Percentiles rank a stretch among this genome's conserved stretches.
These are phyloP conservation scores for Cotesia congregata DNA, from an alignment of 2,888 invertebrate species.

Conservation along the genomic window DNA sequence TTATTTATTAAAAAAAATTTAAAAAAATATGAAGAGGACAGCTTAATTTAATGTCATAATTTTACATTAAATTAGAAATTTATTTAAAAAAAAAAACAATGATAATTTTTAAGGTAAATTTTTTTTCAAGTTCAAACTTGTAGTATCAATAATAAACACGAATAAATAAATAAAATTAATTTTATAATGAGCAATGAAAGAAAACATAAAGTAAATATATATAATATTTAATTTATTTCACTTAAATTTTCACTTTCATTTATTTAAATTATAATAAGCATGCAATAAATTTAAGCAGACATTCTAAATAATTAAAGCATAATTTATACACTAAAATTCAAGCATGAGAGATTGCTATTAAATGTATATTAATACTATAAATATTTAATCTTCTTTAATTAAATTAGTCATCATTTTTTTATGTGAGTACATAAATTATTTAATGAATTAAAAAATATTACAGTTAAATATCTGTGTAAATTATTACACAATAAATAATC, in stretches of 20 bases:
- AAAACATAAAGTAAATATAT: neutral
- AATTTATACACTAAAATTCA: neutral
- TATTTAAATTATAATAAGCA: neutral
- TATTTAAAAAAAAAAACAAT: no score
- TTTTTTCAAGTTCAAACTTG: neutral
- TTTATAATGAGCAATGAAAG: neutral
- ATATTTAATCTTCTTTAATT: neutral
- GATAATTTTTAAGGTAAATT: neutral
- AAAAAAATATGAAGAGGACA: no score
- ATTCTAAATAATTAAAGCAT: neutral
- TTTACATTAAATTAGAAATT: no score
- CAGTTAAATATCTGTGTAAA: no score
- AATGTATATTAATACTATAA: constrained; percentile 9
- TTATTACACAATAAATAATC: no score
- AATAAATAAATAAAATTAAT: neutral
- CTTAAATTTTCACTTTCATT: neutral
- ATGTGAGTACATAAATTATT: neutral
- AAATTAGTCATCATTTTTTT: neutral
- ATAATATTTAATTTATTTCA: neutral
- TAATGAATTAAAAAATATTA: neutral
- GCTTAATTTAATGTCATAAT: no score
- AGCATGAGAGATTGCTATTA: neutral
- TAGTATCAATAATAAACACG: neutral
- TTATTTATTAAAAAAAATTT: no score
- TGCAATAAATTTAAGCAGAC: neutral